Percentiles rank a stretch among this genome's conserved stretches.
These are phyloP conservation scores for Tetragonula clypearis DNA, from an alignment of 1,140 invertebrate genomes.

Conservation along the genomic window DNA sequence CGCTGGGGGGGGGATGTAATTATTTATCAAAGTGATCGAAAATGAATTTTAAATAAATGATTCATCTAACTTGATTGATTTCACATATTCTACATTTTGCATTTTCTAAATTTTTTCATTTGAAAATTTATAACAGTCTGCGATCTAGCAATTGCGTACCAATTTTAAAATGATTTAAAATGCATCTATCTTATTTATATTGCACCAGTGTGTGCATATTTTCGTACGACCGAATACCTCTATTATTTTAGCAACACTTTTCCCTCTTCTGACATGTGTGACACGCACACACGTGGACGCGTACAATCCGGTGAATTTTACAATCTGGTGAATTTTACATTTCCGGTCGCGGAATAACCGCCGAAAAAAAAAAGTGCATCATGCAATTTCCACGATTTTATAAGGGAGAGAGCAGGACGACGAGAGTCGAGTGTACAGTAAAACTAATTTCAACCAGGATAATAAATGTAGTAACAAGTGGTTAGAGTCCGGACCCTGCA, in stretches of 20 bases:
- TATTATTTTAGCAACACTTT: neutral
- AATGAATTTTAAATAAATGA: too few relatives aligned
- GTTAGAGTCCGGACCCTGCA: neutral
- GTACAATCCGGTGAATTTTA: neutral
- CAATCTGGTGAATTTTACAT: neutral
- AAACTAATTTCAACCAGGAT: conserved; percentile 1
- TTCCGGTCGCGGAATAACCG: neutral
- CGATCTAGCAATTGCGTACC: too few relatives aligned
- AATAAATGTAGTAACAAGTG: neutral
- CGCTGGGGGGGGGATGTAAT: too few relatives aligned
- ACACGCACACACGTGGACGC: neutral
- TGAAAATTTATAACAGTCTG: too few relatives aligned
- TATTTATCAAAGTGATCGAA: too few relatives aligned
- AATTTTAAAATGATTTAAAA: too few relatives aligned
- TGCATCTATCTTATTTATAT: too few relatives aligned
- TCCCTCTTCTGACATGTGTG: neutral
- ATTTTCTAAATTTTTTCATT: too few relatives aligned
- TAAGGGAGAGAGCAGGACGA: neutral
- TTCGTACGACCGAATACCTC: neutral
- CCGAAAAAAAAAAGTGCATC: neutral
- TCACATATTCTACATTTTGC: too few relatives aligned
- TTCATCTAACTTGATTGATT: too few relatives aligned
- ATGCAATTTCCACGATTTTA: neutral
- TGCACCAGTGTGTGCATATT: too few relatives aligned
- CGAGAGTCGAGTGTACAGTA: neutral